Base-by-base conservation (phyloP, 1,140 invertebrate genomes). In the Trichonephila inaurata region DNA sequence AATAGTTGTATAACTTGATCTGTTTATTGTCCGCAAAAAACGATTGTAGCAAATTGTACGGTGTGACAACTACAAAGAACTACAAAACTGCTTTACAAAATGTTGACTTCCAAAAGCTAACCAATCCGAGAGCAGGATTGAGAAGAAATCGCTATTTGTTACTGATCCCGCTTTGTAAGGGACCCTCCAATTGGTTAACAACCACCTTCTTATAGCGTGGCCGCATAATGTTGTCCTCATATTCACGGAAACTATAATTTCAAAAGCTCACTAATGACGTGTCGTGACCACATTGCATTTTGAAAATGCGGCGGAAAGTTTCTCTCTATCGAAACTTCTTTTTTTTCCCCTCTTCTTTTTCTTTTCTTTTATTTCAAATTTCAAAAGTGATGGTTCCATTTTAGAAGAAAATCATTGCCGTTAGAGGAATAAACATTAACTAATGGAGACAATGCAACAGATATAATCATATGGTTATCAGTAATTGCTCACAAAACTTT, bases 371-470 rank as follows among this genome's bases (percentile, higher is more conserved):
- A 21, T 33, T 69, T 81, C n/a, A 85, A 91, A 91, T 91, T 91
- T 90, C 69, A 61, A 81, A 90, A 91, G 77, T 64, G 90, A 44
- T 83, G 51, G 90, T 91, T 91, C 81, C 89, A 91, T 91, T 91
- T 91, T 82, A 51, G 28, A 58, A 72, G 21, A 72, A 87, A 66
- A 66, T 89, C 87, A 61, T 16, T 60, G 51, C 69, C 81, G 60
- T 91, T 64, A 85, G 33, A 40, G 66, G 61, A 72, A 91, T 91
- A 91, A 91, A 91, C 90, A 91, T 91, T 91, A 91, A 33, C 90
- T 92, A 92, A 92, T 92, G 28, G 91, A 51, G 40, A 92, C 83
- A 92, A 87, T 85, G 82, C 91, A 92, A 92, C 91, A 92, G 91
- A 92, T 92, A 92, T 92, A 86, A 92, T 92, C 91, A 92, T 72